Evolutionary conservation across 2,888 invertebrate species (phyloP).

Genomic region (Paralinhomoeus sp.): DNA sequence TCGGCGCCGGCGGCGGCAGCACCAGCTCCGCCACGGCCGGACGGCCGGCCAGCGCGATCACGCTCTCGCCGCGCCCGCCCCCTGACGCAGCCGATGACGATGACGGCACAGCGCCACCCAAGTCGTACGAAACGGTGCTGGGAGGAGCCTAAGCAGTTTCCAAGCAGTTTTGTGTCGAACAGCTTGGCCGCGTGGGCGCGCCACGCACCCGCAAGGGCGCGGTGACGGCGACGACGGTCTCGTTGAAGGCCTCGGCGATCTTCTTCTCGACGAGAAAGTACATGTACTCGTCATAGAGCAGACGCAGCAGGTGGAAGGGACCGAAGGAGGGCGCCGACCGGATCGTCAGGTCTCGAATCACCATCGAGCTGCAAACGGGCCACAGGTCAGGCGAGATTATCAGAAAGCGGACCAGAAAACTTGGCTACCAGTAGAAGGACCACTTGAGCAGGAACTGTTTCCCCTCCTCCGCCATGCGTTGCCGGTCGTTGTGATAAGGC

Average conservation of each 20-base stretch:
- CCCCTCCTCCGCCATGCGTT: constrained; percentile 57
- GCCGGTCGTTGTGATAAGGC: constrained; percentile 44
- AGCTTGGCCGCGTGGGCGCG: too few species aligned
- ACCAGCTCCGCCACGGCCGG: too few species aligned
- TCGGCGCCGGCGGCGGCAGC: too few species aligned
- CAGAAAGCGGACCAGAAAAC: background rate
- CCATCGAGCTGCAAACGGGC: constrained; percentile 54
- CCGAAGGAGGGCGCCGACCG: constrained; percentile 93
- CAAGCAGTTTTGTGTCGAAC: too few species aligned
- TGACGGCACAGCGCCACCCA: too few species aligned
- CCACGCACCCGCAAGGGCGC: too few species aligned
- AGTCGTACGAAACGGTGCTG: too few species aligned
- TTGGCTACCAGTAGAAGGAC: constrained; percentile 68
- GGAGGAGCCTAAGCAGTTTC: too few species aligned
- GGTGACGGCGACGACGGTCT: constrained; percentile 86
- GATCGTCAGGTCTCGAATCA: constrained; percentile 82
- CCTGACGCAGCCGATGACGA: too few species aligned
- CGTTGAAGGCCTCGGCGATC: constrained; percentile 65
- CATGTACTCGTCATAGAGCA: constrained; percentile 97
- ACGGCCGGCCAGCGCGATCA: too few species aligned
- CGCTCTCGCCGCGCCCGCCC: too few species aligned
- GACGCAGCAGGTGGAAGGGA: constrained; percentile 84
- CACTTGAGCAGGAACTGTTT: constrained; percentile 85
- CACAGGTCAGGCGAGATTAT: background rate
- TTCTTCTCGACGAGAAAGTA: constrained; percentile 90